Base-by-base conservation (phyloP, 2,113 vertebrate species). In the Galbula dea region DNA sequence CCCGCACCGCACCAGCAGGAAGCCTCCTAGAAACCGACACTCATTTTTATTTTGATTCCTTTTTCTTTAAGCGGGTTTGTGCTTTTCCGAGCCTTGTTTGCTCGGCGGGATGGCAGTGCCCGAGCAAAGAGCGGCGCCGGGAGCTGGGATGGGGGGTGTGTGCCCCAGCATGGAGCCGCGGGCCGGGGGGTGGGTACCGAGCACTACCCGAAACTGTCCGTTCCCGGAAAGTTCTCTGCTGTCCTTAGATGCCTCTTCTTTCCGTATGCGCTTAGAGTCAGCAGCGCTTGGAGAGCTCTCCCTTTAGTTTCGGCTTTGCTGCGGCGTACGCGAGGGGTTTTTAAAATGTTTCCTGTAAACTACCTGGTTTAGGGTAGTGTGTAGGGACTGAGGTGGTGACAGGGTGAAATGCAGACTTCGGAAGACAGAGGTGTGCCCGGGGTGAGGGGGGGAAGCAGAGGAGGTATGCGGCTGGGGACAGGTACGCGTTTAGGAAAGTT, bases 321-420 rank as follows among this genome's bases (percentile, higher is more conserved):
- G 83, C 62, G 3, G 87, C 62, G 15, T 46, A 15, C 29, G 16
- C 29, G 22, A 3, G 19, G 27, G 17, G 5, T 34, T 5, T 16
- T 10, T 10, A 10, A 12, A 1, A 6, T 90, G 79, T 76, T 83
- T 26, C 2, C 11, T 11, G 2, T 3, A 19, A 88, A 10, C 30
- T 1, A 32, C 14, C 29, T 13, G 26, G 20, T 3, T 26, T 32
- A 0, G 0, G 68, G n/a, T n/a, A n/a, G n/a, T n/a, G n/a, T n/a
- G n/a, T 18, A 46, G 83, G 71, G 65, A 27, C 68, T 32, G 90
- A 23, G 29, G 68, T 26, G 81, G 37, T 9, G 77, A 15, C 26
- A 5, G 29, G 83, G 84, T 24, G 93, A 30, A 54, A 12, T 5
- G 83, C 51, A 1, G 69, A 2, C 12, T 43, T 46, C 37, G 3